These are phyloP conservation scores for Protophormia terraenovae DNA, from an alignment of 2,888 invertebrate genomes.

Conservation along the genomic window DNA sequence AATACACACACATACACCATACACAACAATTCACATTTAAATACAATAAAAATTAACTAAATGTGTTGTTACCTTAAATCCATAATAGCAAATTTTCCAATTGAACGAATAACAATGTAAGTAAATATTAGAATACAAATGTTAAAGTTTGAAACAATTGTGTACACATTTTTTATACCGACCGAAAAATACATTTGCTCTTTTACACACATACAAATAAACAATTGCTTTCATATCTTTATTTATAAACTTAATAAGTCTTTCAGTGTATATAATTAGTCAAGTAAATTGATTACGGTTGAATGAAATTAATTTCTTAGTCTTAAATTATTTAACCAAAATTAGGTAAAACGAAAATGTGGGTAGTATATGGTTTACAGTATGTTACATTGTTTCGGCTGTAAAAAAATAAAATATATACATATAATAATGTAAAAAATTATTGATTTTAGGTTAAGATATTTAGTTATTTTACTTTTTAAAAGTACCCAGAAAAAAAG, in stretches of 20 bases:
- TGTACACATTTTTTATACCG: not conserved
- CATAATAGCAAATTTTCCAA: slow-evolving; percentile 31
- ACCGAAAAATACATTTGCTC: not conserved
- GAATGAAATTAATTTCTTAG: not conserved
- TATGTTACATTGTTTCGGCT: too few species aligned
- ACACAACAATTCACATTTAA: not conserved
- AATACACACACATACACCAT: not conserved
- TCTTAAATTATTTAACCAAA: not conserved
- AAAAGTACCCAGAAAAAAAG: too few species aligned
- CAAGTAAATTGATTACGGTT: slow-evolving; percentile 5
- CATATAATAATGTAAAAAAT: not conserved
- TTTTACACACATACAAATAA: not conserved
- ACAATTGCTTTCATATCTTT: not conserved
- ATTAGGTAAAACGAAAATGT: not conserved
- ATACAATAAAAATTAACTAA: not conserved
- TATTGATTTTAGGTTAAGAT: too few species aligned
- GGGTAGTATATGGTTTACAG: not conserved
- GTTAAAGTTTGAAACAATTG: not conserved
- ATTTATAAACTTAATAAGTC: not conserved
- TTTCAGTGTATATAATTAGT: slow-evolving; percentile 9
- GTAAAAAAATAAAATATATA: not conserved
- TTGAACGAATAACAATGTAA: slow-evolving; percentile 16
- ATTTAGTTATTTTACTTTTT: too few species aligned
- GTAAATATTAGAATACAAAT: not conserved
- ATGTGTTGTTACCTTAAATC: not conserved